phyloP scores from a whole-genome alignment of 2,797 vertebrate genomes.

The Chromobotia macracanthus region DNA sequence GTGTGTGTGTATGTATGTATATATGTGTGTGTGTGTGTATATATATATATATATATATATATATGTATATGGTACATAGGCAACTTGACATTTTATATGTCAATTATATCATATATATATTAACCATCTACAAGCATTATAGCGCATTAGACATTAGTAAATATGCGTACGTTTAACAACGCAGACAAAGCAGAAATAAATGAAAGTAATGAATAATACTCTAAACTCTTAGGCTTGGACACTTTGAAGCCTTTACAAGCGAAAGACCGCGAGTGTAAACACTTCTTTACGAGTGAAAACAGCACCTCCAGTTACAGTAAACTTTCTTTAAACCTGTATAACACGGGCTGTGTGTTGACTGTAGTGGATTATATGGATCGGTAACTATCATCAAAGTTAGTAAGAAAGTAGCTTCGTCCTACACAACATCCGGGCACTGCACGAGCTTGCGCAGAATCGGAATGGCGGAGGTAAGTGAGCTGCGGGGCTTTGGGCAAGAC shows the following conservation, averaged over 20 bases:
- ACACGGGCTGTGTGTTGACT: too few relatives aligned
- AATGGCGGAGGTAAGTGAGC: constrained; percentile 86
- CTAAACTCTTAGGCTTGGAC: neutral
- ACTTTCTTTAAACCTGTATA: neutral
- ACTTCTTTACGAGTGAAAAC: too few relatives aligned
- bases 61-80: too few relatives aligned
- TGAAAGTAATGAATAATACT: neutral
- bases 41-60: too few relatives aligned
- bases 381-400: constrained; percentile 40
- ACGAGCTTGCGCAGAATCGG: constrained; percentile 81
- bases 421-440: constrained; percentile 83
- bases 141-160: neutral
- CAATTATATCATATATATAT: too few relatives aligned
- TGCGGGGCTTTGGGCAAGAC: constrained; percentile 68
- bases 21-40: too few relatives aligned
- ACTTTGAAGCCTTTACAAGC: neutral
- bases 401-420: constrained; percentile 59
- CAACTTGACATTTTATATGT: too few relatives aligned
- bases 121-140: neutral
- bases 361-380: neutral
- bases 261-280: too few relatives aligned
- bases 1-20: too few relatives aligned
- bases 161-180: neutral
- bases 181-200: neutral
- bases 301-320: neutral